phyloP scores from a whole-genome alignment of 2,113 vertebrate genomes.

The Diglossa brunneiventris region DNA sequence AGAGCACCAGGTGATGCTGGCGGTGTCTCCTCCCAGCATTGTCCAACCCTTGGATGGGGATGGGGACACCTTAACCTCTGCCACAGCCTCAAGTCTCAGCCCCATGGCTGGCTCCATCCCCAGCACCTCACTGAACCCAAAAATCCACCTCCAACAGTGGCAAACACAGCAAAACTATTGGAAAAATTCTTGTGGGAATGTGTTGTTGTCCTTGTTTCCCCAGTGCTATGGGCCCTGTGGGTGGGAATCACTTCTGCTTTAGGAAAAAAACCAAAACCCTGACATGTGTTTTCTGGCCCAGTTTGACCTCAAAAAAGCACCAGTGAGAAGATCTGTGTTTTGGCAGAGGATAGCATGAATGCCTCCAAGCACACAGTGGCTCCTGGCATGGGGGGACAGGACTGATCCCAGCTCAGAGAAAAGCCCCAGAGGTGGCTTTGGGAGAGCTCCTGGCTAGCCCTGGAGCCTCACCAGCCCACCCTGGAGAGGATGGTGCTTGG shows the following conservation, averaged over 20 bases:
- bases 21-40: neutral
- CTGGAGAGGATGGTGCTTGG: neutral
- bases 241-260: neutral
- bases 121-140: neutral
- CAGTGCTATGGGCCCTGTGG: neutral
- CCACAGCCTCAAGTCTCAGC: fast-evolving
- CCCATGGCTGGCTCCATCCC: neutral
- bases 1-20: fast-evolving
- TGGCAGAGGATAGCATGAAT: neutral
- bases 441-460: neutral
- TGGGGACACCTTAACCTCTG: fast-evolving
- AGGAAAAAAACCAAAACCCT: neutral
- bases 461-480: neutral
- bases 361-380: neutral
- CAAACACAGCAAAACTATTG: fast-evolving
- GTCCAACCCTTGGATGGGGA: neutral
- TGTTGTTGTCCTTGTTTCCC: neutral
- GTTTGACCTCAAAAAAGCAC: neutral
- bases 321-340: neutral
- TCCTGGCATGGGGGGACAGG: fast-evolving
- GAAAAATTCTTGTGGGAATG: neutral
- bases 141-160: neutral
- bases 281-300: neutral
- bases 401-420: neutral
- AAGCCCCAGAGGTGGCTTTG: fast-evolving